Conservation (phyloP, 2,888 invertebrate genomes). For the Phaedon cochleariae region DNA sequence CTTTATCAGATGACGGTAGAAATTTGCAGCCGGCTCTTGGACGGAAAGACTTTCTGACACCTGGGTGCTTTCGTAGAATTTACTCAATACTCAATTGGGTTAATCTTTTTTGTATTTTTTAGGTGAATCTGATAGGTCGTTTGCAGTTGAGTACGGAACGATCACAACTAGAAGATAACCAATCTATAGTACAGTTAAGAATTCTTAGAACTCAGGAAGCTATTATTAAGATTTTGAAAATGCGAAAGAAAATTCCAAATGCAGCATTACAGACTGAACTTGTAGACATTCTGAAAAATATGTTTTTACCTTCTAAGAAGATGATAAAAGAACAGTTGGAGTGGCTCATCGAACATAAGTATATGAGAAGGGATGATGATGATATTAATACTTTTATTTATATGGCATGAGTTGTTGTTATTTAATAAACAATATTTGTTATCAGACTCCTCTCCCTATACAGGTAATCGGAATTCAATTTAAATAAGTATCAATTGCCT, state of each 20-base stretch:
- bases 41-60: too few species aligned
- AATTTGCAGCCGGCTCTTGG: too few species aligned
- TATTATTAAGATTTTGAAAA: constrained; percentile 98
- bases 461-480: too few species aligned
- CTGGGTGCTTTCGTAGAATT: too few species aligned
- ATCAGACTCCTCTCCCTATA: too few species aligned
- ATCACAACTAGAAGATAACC: constrained; percentile 96
- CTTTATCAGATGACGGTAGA: too few species aligned
- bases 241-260: constrained; percentile 94
- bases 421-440: constrained; percentile 36
- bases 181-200: constrained; percentile 96
- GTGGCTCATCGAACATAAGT: constrained; percentile 99
- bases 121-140: constrained; percentile 93
- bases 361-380: constrained; percentile 95
- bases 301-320: constrained; percentile 99
- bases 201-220: constrained; percentile 96
- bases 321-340: constrained; percentile 99
- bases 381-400: constrained; percentile 98
- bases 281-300: constrained; percentile 97
- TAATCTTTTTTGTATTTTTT: constrained; percentile 39
- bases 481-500: too few species aligned
- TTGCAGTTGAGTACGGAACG: constrained; percentile 94
- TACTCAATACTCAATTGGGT: neutral
- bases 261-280: constrained; percentile 96
- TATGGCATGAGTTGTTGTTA: constrained; percentile 77